Conservation (phyloP, 2,888 invertebrate genomes). For the Hemicrepidius hirtus region DNA sequence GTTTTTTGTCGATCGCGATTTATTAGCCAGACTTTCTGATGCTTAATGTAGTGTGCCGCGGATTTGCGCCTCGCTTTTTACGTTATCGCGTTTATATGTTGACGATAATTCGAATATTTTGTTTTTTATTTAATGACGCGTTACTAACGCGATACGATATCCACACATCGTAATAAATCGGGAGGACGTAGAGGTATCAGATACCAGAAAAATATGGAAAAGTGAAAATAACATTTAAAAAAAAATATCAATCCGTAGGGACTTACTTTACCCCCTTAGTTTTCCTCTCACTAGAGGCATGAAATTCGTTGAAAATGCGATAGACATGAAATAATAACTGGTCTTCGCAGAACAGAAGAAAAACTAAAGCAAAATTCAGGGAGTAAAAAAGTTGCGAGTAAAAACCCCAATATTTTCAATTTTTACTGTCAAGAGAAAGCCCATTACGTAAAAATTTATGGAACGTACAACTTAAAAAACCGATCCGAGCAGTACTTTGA, state of each 20-base stretch:
- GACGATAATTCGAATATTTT: slow-evolving; percentile 42
- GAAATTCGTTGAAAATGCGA: neutral
- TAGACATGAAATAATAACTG: slow-evolving; percentile 9
- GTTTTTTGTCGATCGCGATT: slow-evolving; percentile 54
- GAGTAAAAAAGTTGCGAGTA: slow-evolving; percentile 22
- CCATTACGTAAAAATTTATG: slow-evolving; percentile 40
- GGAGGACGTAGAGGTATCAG: slow-evolving; percentile 1
- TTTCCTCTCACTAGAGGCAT: neutral
- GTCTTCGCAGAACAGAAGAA: neutral
- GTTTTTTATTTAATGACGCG: slow-evolving; percentile 48
- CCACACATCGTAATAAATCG: slow-evolving; percentile 18
- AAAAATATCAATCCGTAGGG: neutral
- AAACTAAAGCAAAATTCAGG: slow-evolving; percentile 2
- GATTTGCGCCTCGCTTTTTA: slow-evolving; percentile 51
- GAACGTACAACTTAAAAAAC: slow-evolving; percentile 38
- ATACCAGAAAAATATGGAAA: slow-evolving; percentile 3
- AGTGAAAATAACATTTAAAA: neutral
- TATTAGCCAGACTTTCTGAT: slow-evolving; percentile 56
- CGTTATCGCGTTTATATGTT: slow-evolving; percentile 41
- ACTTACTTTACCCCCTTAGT: slow-evolving; percentile 2
- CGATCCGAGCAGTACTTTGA: slow-evolving; percentile 32
- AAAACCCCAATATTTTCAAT: slow-evolving; percentile 36
- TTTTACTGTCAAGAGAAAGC: slow-evolving; percentile 29
- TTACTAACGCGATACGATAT: slow-evolving; percentile 42
- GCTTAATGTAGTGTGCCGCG: slow-evolving; percentile 58